phyloP scores from a whole-genome alignment of 2,888 invertebrate species.

The Parascotia fuliginaria region DNA sequence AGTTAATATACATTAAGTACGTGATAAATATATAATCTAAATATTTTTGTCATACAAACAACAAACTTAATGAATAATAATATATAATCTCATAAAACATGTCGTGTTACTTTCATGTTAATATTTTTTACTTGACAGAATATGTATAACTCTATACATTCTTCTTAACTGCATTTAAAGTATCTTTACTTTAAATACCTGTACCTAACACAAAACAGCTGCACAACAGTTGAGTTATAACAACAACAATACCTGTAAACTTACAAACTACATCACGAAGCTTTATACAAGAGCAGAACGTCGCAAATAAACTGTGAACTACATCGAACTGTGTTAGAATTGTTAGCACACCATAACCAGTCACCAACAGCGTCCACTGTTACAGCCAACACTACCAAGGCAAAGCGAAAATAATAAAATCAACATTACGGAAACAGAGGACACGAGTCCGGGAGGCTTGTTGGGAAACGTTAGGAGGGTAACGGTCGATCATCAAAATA shows the following conservation, averaged over 20 bases:
- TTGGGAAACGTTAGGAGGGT: constrained; percentile 54
- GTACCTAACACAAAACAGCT: constrained; percentile 24
- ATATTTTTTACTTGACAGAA: constrained; percentile 45
- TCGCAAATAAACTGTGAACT: constrained; percentile 73
- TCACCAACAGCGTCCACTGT: constrained; percentile 76
- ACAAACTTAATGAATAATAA: constrained; percentile 59
- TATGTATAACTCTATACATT: neutral
- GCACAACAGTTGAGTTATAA: constrained; percentile 27
- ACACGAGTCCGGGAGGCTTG: constrained; percentile 82
- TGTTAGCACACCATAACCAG: constrained; percentile 83
- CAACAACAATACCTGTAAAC: constrained; percentile 41
- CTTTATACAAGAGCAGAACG: constrained; percentile 69
- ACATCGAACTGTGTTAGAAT: constrained; percentile 73
- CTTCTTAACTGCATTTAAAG: too few relatives aligned
- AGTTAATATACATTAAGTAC: constrained; percentile 53
- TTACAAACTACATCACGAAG: constrained; percentile 56
- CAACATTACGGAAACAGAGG: constrained; percentile 84
- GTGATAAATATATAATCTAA: neutral
- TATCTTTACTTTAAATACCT: too few relatives aligned
- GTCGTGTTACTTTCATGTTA: constrained; percentile 51
- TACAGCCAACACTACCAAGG: constrained; percentile 84
- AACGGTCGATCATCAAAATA: constrained; percentile 57
- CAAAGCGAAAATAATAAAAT: constrained; percentile 80
- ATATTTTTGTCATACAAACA: neutral
- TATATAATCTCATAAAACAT: constrained; percentile 40